phyloP scores from a whole-genome alignment of 2,797 vertebrate species.

The Mycteria americana region DNA sequence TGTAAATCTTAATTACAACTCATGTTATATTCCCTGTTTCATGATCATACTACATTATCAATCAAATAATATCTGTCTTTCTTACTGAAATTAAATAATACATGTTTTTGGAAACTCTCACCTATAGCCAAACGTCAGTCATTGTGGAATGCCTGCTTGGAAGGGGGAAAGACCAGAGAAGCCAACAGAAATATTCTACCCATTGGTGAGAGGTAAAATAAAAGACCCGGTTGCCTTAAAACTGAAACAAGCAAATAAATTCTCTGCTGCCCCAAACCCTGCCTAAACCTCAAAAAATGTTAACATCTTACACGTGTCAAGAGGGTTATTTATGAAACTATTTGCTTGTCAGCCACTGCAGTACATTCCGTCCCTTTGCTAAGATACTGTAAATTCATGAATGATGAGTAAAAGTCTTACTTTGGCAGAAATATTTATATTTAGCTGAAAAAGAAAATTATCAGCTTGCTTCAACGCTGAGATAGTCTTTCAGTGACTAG shows the following conservation, averaged over 20 bases:
- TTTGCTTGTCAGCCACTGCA: conserved; percentile 67
- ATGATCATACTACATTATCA: neutral
- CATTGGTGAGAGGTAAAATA: neutral
- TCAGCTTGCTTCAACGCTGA: neutral
- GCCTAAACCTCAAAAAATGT: conserved; percentile 58
- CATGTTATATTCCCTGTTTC: neutral
- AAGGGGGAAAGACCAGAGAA: neutral
- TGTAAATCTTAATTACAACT: neutral
- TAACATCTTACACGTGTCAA: conserved; percentile 66
- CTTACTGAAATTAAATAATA: neutral
- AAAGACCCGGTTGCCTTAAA: conserved; percentile 26
- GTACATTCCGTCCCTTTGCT: conserved; percentile 73
- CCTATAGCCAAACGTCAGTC: neutral
- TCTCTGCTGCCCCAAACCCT: conserved; percentile 15
- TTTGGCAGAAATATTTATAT: conserved; percentile 65
- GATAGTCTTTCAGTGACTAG: neutral
- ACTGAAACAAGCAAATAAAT: conserved; percentile 38
- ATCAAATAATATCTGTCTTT: neutral
- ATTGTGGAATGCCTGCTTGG: neutral
- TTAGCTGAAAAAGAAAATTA: conserved; percentile 46
- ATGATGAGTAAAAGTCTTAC: conserved; percentile 57
- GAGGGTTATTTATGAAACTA: conserved; percentile 72
- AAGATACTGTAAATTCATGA: conserved; percentile 73
- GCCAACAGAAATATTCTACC: conserved; percentile 46
- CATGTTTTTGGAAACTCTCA: neutral